Evolutionary conservation across 2,888 invertebrate species (phyloP).

Genomic region (Biston betularia): DNA sequence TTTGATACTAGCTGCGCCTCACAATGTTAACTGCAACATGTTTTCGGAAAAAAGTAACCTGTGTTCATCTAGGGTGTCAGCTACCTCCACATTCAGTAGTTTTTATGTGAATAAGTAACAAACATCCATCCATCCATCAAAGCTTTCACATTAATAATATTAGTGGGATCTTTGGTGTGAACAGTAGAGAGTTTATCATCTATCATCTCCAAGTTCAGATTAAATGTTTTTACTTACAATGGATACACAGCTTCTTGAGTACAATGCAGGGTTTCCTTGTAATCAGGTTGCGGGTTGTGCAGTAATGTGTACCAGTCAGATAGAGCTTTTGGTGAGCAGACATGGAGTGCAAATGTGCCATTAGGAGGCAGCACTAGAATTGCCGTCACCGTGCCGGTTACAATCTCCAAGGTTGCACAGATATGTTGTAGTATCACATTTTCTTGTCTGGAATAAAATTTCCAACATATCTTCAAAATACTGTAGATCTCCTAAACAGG

Average conservation of each 20-base stretch:
- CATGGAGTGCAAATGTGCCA: conserved; percentile 90
- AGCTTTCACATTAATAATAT: too few relatives aligned
- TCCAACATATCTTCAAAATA: neutral
- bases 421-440: conserved; percentile 91
- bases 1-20: too few relatives aligned
- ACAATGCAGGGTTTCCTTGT: conserved; percentile 95
- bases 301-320: conserved; percentile 99
- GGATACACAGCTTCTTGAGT: conserved; percentile 99
- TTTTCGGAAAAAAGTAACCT: too few relatives aligned
- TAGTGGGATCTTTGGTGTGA: too few relatives aligned
- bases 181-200: neutral
- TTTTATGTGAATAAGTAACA: too few relatives aligned
- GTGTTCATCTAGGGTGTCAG: too few relatives aligned
- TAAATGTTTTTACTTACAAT: conserved; percentile 88
- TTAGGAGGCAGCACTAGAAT: conserved; percentile 93
- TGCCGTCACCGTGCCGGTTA: conserved; percentile 91
- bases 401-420: conserved; percentile 94
- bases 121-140: too few relatives aligned
- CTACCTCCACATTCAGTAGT: too few relatives aligned
- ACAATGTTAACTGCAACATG: too few relatives aligned
- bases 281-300: conserved; percentile 97
- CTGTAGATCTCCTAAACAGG: neutral
- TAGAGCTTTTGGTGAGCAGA: conserved; percentile 92
- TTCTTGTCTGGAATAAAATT: conserved; percentile 87
- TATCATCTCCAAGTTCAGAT: neutral